Base-by-base conservation (phyloP, 2,113 vertebrate genomes). In the Phocoena phocoena region DNA sequence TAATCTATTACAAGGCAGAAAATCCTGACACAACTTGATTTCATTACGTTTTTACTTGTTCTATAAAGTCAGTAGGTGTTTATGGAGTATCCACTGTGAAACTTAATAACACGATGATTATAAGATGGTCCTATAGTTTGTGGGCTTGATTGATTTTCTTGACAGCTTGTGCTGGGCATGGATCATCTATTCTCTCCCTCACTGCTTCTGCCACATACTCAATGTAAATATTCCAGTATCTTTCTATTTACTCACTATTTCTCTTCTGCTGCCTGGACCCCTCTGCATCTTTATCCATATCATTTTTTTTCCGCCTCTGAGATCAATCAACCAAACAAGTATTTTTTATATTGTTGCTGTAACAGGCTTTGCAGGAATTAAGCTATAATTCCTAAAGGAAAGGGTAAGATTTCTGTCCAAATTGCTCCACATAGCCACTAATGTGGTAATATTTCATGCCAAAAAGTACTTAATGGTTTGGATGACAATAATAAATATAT, bases 351-450 rank as follows among this genome's bases (percentile, higher is more conserved):
- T 31, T 96, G 62, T 44, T 68, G 79, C 38, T 88, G 41, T 82
- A 74, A n/a, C 28, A 94, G 63, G 63, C 71, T 92, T 89, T 88
- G n/a, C 26, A 93, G 74, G 41, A 96, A 96, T 90, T 73, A 90
- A 58, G 18, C 76, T 95, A 33, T 93, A 91, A 96, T 96, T 95
- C 50, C 41, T 89, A 44, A 71, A 89, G 93, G 63, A 91, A 63
- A 82, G 38, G 87, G 60, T 15, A 95, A 83, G 68, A 82, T 84
- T 96, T 93, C 17, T 71, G 58, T 80, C 18, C 28, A 70, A 86
- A 96, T 50, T 89, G n/a, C 63, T 82, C 17, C 14, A 26, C 15
- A 33, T 81, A 81, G 68, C 53, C 73, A 81, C 76, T 83, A 38
- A 71, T 63, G 73, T 6, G 96, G 77, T 90, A 68, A 60, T 80